Conservation (phyloP, 1,140 invertebrate species). For the Drosophila melanogaster region Release_6_plus_ISO1_MT NT_037436.4:11371501-11372000, state of each 20-base stretch:
- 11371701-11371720: constrained; percentile 32
- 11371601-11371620: constrained; percentile 78
- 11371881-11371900: constrained; percentile 13
- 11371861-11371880: constrained; percentile 25
- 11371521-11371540: constrained; percentile 68
- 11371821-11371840: constrained; percentile 76
- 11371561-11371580: constrained; percentile 2
- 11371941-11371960: constrained; percentile 11
- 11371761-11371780: constrained; percentile 83
- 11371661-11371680: constrained; percentile 48
- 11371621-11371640: constrained; percentile 62
- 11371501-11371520: constrained; percentile 77
- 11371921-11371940: constrained; percentile 48
- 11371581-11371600: constrained; percentile 65
- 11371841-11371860: constrained; percentile 45
- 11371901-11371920: constrained; percentile 20
- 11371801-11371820: constrained; percentile 59
- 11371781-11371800: constrained; percentile 78
- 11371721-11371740: constrained; percentile 6
- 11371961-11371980: constrained; percentile 42
- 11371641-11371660: constrained; percentile 83
- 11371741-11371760: constrained; percentile 52
- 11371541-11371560: constrained; percentile 56
- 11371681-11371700: constrained; percentile 23
- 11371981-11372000: constrained; percentile 42